Evolutionary conservation across 2,797 vertebrate genomes (phyloP).

Genomic region (Anguilla anguilla): DNA sequence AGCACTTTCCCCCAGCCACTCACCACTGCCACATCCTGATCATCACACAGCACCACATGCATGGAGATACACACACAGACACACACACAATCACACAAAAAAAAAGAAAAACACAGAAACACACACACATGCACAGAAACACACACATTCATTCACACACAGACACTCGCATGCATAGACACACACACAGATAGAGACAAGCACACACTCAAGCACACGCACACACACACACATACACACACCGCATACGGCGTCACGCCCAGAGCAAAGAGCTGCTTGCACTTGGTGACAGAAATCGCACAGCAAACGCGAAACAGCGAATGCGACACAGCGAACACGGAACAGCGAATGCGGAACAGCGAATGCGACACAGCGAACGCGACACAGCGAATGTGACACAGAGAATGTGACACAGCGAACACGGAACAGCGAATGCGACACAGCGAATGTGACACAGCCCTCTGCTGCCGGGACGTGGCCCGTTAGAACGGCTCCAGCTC

Average conservation of each 20-base stretch:
- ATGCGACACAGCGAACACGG: neutral
- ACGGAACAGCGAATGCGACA: too few relatives aligned
- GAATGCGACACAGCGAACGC: too few relatives aligned
- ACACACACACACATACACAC: neutral
- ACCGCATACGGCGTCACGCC: neutral
- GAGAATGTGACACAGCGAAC: too few relatives aligned
- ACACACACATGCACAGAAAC: neutral
- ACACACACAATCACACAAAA: neutral
- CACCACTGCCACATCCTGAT: neutral
- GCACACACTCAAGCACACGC: neutral
- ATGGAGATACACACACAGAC: neutral
- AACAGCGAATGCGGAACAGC: neutral
- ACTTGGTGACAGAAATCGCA: neutral
- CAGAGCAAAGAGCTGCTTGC: neutral
- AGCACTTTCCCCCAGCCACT: neutral
- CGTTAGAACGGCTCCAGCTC: neutral
- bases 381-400: too few relatives aligned
- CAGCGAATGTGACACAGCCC: neutral
- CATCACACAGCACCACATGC: neutral
- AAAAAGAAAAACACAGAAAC: too few relatives aligned
- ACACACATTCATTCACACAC: neutral
- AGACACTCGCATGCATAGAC: too few relatives aligned
- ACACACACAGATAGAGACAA: too few relatives aligned
- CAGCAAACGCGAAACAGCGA: too few relatives aligned
- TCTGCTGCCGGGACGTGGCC: neutral